These are phyloP conservation scores for Lasius platythorax DNA, from an alignment of 2,888 invertebrate species.

Conservation along the genomic window DNA sequence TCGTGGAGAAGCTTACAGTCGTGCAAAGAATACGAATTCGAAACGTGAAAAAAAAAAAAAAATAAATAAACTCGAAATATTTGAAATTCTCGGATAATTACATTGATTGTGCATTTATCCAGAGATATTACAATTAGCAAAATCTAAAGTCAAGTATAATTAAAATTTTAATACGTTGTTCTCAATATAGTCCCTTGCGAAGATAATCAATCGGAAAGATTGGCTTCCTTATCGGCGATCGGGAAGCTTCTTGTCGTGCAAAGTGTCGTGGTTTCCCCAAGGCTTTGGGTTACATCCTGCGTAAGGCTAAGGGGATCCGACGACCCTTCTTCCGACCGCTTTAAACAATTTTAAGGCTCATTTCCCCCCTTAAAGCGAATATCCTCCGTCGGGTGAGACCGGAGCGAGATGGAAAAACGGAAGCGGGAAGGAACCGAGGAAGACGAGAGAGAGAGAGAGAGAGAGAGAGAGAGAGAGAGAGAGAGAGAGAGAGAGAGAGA, in stretches of 20 bases:
- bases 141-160: background rate
- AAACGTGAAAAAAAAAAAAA: background rate
- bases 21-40: background rate
- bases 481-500: background rate
- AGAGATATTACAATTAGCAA: background rate
- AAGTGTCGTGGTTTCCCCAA: slow-evolving; percentile 76
- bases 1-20: slow-evolving; percentile 4
- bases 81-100: background rate
- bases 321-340: slow-evolving; percentile 83
- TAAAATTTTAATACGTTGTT: background rate
- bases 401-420: slow-evolving; percentile 31
- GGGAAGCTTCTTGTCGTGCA: slow-evolving; percentile 54
- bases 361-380: slow-evolving; percentile 86
- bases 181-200: background rate
- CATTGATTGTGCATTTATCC: background rate
- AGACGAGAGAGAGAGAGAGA: background rate
- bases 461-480: background rate
- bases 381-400: slow-evolving; percentile 67
- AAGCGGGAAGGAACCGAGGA: slow-evolving; percentile 4
- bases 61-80: background rate
- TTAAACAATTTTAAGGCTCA: slow-evolving; percentile 86
- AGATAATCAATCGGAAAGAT: slow-evolving; percentile 49
- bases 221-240: slow-evolving; percentile 52
- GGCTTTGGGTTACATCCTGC: slow-evolving; percentile 67
- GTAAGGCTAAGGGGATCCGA: slow-evolving; percentile 75